These are phyloP conservation scores for Spisula subtruncata DNA, from an alignment of 2,888 invertebrate species.

Conservation along the genomic window DNA sequence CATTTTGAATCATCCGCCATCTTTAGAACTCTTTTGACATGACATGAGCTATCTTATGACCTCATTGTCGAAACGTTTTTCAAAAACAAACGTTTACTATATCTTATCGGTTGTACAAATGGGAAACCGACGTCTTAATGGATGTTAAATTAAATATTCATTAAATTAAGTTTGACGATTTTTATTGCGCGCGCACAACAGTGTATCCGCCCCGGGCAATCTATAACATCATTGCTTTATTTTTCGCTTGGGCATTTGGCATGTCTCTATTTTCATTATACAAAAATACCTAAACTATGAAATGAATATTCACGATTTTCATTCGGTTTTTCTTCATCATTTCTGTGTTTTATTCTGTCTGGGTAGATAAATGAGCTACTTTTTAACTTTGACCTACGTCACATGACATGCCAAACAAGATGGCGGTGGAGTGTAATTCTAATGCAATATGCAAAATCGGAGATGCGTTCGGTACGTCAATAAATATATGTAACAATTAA, in stretches of 20 bases:
- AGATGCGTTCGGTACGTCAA: background rate
- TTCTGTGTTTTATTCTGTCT: background rate
- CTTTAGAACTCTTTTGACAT: background rate
- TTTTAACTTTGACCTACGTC: background rate
- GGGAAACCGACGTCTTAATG: too few species aligned
- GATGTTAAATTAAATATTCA: too few species aligned
- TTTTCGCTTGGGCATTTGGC: slow-evolving; percentile 35
- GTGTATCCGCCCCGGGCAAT: background rate
- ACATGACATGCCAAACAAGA: background rate
- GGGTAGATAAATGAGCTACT: background rate
- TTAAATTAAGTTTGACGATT: background rate
- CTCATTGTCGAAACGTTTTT: too few species aligned
- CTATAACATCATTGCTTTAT: background rate
- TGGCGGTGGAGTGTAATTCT: slow-evolving; percentile 3
- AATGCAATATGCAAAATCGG: slow-evolving; percentile 52
- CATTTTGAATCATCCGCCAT: background rate
- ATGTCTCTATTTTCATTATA: slow-evolving; percentile 30
- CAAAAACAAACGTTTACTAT: too few species aligned
- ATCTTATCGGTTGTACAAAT: too few species aligned
- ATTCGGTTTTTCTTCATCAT: background rate
- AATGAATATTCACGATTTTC: background rate
- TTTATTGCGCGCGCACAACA: background rate
- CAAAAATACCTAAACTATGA: background rate
- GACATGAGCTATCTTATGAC: background rate
- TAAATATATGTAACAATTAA: background rate